phyloP scores from a whole-genome alignment of 2,113 vertebrate species.

The Mirza zaza region DNA sequence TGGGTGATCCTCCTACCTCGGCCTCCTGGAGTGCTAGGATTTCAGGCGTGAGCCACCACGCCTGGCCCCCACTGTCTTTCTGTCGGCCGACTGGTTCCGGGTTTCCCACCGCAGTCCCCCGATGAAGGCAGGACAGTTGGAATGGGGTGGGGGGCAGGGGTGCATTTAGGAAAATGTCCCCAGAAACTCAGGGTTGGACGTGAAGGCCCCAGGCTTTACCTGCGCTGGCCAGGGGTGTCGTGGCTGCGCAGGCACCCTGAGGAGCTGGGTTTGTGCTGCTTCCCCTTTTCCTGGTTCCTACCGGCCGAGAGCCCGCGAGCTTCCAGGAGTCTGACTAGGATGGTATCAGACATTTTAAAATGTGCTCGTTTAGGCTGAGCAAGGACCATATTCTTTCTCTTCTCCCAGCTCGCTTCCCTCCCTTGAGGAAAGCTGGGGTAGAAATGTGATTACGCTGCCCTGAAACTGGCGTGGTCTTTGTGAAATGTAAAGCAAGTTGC shows the following conservation, averaged over 20 bases:
- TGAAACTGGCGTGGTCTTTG: background rate
- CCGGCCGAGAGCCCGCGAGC: background rate
- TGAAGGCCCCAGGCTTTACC: background rate
- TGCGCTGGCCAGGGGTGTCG: fast-evolving
- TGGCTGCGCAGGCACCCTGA: background rate
- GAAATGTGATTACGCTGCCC: slow-evolving; percentile 1
- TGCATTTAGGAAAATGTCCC: background rate
- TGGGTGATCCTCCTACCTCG: too few relatives aligned
- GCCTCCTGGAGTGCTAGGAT: too few relatives aligned
- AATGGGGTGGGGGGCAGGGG: too few relatives aligned
- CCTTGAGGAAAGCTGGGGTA: background rate
- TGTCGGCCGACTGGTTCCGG: background rate
- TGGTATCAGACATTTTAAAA: background rate
- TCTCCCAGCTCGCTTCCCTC: background rate
- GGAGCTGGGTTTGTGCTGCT: background rate
- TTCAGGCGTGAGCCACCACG: too few relatives aligned
- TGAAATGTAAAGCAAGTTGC: background rate
- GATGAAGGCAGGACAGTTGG: background rate
- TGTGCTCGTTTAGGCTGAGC: background rate
- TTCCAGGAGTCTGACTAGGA: background rate
- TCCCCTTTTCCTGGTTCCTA: background rate
- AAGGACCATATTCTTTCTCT: background rate
- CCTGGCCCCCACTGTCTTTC: background rate
- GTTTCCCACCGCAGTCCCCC: background rate
- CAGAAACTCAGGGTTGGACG: background rate